Evolutionary conservation across 1,140 invertebrate genomes (phyloP), one percentile per base, ranked within the genome.

Genomic region (Diabrotica virgifera): DNA sequence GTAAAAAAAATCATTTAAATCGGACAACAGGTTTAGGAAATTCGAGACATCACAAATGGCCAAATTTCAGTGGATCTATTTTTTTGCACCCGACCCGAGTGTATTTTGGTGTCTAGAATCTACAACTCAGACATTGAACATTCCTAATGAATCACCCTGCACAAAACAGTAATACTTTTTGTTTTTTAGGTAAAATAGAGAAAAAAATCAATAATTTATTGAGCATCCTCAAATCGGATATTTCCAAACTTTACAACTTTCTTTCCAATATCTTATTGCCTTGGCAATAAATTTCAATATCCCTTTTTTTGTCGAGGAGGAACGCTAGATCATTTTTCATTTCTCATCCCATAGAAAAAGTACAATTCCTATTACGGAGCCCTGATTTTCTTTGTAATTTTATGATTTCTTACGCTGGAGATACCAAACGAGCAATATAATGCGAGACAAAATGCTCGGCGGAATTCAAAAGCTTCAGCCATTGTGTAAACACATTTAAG

Each of bases 401-500:
- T 8, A 46, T 46, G 40, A 46, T 46, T 46, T 46, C 40, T 46
- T 8, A 46, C 40, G 40, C 40, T n/a, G 40, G n/a, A 46, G 8
- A 10, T 46, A 10, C 40, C 40, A 46, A 46, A 46, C n/a, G n/a
- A n/a, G 8, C 40, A 46, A 46, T 46, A 46, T 46, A 10, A 46
- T 46, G n/a, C 40, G 40, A 46, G 40, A 46, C 40, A 46, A 46
- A 46, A 46, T 46, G 40, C n/a, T 46, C 40, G 8, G 24, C 24
- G 24, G 24, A 52, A 12, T 52, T 14, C 51, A 52, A 52, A 52
- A 52, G 51, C 51, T 6, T 12, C n/a, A 52, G 51, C 13, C 24
- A 55, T 55, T 55, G 53, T 55, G 53, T 55, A 55, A 55, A 55
- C 53, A 55, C 53, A 55, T 55, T 36, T 55, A 55, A 55, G 35